Base-by-base conservation (phyloP, 2,113 vertebrate genomes). In the Pavo muticus region DNA sequence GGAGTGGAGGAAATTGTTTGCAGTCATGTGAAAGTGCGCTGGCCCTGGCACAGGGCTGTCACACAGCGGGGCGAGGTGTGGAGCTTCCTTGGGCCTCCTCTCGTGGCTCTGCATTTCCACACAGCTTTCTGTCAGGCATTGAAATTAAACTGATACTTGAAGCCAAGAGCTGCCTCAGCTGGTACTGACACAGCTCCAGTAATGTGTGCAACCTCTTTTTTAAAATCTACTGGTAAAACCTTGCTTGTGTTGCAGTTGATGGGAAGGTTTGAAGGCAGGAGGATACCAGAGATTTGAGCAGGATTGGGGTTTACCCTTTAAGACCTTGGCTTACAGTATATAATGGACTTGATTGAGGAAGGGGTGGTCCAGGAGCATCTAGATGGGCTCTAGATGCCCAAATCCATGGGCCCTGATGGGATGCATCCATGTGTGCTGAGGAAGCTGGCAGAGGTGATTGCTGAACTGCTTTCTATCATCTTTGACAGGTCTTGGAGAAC, bases 1-100 rank as follows among this genome's bases (percentile, higher is more conserved):
- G 80, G 87, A 91, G 40, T 50, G 54, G 45, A 90, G 93, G 77
- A 92, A 85, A 90, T 91, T 80, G 32, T 63, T 76, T 87, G 35
- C 64, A 79, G 47, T 65, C 35, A 42, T 77, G 20, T 35, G 64
- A 84, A 86, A 88, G 42, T 61, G 23, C 8, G 0, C 60, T 87
- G 94, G 94, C 94, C 75, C 78, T 88, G 44, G 80, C 16, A 2
- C 68, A 40, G 59, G 64, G 44, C 45, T 39, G 2, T 18, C 0
- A 1, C 78, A 44, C 73, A 82, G 57, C 18, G 0, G 6, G 71
- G 37, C 88, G 50, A 67, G 45, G n/a, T 40, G 18, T 0, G 57
- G 14, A 71, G 40, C 29, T 83, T 80, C 27, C 45, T 91, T 35
- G 0, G 1, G 83, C 12, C 2, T 52, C 44, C 59, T 63, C 73